Evolutionary conservation across 2,113 vertebrate species (phyloP), one percentile per base, ranked within the genome.

Genomic region (Epinephelus fuscoguttatus): DNA sequence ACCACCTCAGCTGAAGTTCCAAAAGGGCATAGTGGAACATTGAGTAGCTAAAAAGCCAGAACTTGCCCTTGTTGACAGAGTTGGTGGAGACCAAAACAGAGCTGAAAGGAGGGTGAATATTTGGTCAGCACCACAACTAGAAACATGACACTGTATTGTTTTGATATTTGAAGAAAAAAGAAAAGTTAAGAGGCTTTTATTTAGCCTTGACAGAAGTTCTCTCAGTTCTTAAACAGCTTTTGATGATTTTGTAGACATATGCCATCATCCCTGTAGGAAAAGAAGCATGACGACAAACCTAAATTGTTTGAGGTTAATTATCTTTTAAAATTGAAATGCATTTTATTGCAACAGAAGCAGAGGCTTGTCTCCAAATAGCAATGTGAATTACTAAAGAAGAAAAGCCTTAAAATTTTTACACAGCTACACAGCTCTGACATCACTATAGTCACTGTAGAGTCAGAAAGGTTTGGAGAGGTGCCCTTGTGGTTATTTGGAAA

Each of bases 291-390:
- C 56, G 66, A 78, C 64, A 63, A 37, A 61, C 25, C 52, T 14
- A 23, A 63, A 82, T 78, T 80, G 64, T 63, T 74, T 19, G 30
- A 3, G 61, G 69, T 82, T 78, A 74, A 68, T 49, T 87, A 12
- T 63, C 49, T 86, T 85, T 84, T 72, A 78, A 87, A 75, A 70
- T 85, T 57, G 73, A 64, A 86, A 75, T 76, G 56, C 10, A 40
- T 81, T 79, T 78, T 84, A 63, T 75, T 30, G 63, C 78, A 53
- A 13, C 56, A 49, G 50, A 81, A 64, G 67, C 30, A 47, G 47
- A 50, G 2, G 1, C 55, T 74, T 13, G 25, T 62, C 53, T 78
- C 37, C 55, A 71, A 86, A 68, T 52, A 25, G 75, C 30, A 57
- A 56, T n/a, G 45, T 42, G 42, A 64, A 81, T 75, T 37, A 68